Percentiles rank a stretch among this genome's conserved stretches.
Conservation (phyloP, 2,113 vertebrate genomes). For the Paracyprichromis sp. region DNA sequence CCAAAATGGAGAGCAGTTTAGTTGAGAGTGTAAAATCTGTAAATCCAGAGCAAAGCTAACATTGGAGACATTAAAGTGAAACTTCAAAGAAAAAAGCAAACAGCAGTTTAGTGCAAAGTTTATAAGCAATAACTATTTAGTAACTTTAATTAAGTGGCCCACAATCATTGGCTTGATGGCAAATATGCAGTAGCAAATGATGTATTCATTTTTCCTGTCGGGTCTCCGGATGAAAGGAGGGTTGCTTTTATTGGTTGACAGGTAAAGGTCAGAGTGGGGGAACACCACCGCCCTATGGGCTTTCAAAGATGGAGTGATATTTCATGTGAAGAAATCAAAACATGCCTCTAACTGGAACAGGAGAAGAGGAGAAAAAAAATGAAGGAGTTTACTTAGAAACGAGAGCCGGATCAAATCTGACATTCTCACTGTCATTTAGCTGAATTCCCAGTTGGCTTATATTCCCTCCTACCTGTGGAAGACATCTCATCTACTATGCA, state of each 20-base stretch:
- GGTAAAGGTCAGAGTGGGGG: slow-evolving; percentile 47
- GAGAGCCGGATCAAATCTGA: slow-evolving; percentile 20
- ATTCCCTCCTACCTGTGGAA: not conserved
- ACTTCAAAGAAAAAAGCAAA: not conserved
- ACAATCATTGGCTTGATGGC: not conserved
- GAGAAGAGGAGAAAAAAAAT: not conserved
- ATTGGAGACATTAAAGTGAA: not conserved
- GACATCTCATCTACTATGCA: not conserved
- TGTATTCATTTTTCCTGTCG: slow-evolving; percentile 7
- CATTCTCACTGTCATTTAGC: slow-evolving; percentile 21
- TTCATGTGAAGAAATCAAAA: slow-evolving; percentile 51
- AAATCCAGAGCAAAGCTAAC: not conserved
- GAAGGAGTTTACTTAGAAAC: not conserved
- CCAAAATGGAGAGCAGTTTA: not conserved
- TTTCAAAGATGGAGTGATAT: slow-evolving; percentile 36
- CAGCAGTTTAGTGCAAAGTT: not conserved
- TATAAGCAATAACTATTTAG: not conserved
- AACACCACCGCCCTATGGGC: not conserved
- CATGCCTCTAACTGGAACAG: slow-evolving; percentile 24
- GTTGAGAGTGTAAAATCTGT: not conserved
- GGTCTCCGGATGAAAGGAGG: slow-evolving; percentile 14
- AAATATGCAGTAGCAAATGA: slow-evolving; percentile 11
- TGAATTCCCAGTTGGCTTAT: slow-evolving; percentile 7
- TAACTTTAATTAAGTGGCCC: not conserved
- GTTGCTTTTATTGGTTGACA: slow-evolving; percentile 46